Conservation (phyloP, 2,113 vertebrate genomes). For the Strix uralensis region DNA sequence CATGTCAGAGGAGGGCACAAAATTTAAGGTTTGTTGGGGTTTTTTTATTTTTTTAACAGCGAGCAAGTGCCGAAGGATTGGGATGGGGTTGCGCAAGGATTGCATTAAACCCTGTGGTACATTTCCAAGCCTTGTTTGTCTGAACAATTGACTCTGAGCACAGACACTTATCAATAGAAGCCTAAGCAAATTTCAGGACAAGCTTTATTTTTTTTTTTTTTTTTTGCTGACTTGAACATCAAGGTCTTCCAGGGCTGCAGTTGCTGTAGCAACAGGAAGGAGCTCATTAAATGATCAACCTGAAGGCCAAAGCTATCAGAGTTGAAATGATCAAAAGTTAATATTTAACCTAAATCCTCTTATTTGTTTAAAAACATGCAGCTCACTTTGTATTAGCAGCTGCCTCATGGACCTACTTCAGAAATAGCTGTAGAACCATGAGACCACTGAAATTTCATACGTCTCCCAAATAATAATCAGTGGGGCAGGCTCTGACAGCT, state of each 20-base stretch:
- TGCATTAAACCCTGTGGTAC: constrained; percentile 31
- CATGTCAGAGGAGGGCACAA: background rate
- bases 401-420: background rate
- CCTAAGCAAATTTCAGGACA: constrained; percentile 62
- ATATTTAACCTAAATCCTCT: constrained; percentile 65
- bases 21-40: background rate
- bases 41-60: background rate
- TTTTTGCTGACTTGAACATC: constrained; percentile 44
- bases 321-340: constrained; percentile 70
- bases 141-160: constrained; percentile 58
- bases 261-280: constrained; percentile 67
- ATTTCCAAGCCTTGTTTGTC: constrained; percentile 63
- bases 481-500: background rate
- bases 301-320: constrained; percentile 67
- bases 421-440: background rate
- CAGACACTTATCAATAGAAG: constrained; percentile 58
- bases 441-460: background rate
- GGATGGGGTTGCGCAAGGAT: constrained; percentile 29
- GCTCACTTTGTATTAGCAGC: constrained; percentile 9
- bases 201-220: background rate
- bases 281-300: constrained; percentile 71
- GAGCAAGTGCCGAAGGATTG: background rate
- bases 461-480: background rate
- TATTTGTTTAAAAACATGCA: constrained; percentile 57
- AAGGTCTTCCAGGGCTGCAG: constrained; percentile 62